Evolutionary conservation across 2,113 vertebrate species (phyloP).

Genomic region (Abramis brama): DNA sequence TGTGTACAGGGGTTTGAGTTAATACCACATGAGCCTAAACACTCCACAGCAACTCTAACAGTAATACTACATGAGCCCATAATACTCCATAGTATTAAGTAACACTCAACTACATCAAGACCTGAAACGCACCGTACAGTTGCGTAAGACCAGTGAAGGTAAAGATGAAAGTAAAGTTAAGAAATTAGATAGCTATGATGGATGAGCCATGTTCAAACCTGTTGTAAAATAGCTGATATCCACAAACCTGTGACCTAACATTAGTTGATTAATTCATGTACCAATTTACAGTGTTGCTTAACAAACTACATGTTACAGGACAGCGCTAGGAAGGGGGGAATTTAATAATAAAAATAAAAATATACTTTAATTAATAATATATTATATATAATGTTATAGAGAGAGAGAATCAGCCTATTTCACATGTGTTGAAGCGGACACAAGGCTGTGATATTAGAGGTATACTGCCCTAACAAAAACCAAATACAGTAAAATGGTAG

Average conservation of each 20-base stretch:
- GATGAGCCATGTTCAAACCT: neutral
- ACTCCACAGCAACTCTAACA: constrained; percentile 17
- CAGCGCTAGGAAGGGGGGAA: no score
- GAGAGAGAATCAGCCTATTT: no score
- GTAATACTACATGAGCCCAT: constrained; percentile 37
- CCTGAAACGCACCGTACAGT: neutral
- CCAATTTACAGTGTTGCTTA: neutral
- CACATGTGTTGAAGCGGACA: no score
- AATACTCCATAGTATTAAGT: constrained; percentile 30
- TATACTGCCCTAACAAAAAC: no score
- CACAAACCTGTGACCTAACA: neutral
- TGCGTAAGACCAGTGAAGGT: neutral
- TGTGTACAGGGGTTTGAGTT: constrained; percentile 32
- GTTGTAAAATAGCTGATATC: neutral
- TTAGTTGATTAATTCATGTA: neutral
- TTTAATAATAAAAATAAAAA: neutral
- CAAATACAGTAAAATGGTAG: no score
- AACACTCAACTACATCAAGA: neutral
- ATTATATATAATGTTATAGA: no score
- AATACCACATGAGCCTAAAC: constrained; percentile 30
- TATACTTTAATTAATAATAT: neutral
- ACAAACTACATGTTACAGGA: no score
- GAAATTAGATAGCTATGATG: neutral
- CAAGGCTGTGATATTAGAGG: no score
- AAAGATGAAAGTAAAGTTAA: neutral